phyloP scores from a whole-genome alignment of 1,140 invertebrate species.

The Saxidomus purpurata region DNA sequence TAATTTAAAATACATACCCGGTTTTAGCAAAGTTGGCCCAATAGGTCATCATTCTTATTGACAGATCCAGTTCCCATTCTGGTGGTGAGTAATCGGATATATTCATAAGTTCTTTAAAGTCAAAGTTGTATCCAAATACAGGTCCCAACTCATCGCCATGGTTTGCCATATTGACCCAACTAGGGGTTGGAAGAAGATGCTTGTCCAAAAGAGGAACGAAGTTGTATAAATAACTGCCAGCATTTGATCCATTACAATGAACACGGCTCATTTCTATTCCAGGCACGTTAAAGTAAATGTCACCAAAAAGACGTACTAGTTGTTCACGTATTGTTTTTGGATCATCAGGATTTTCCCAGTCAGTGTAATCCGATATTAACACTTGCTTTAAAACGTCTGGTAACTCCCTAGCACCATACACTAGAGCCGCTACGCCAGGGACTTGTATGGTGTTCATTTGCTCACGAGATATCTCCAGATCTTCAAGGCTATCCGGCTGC shows the following conservation, averaged over 20 bases:
- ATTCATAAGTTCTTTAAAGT: slow-evolving; percentile 1
- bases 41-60: slow-evolving; percentile 44
- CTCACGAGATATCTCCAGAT: not conserved
- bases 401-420: not conserved
- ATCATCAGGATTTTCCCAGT: slow-evolving; percentile 36
- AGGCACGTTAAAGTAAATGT: slow-evolving; percentile 44
- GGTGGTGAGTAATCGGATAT: slow-evolving; percentile 17
- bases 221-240: slow-evolving; percentile 18
- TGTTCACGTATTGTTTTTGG: slow-evolving; percentile 22
- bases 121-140: slow-evolving; percentile 46
- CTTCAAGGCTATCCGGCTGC: not conserved
- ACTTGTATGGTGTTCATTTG: slow-evolving; percentile 30
- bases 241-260: slow-evolving; percentile 26
- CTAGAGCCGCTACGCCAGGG: not conserved
- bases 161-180: not conserved
- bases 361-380: slow-evolving; percentile 15
- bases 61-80: slow-evolving; percentile 45
- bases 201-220: not conserved
- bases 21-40: slow-evolving; percentile 60
- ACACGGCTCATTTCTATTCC: slow-evolving; percentile 19
- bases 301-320: slow-evolving; percentile 2
- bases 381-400: slow-evolving; percentile 30
- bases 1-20: slow-evolving; percentile 6
- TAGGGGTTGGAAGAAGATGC: not conserved
- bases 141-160: slow-evolving; percentile 41